These are phyloP conservation scores for Parapristionchus giblindavisi DNA, from an alignment of 2,888 invertebrate species.

Conservation along the genomic window DNA sequence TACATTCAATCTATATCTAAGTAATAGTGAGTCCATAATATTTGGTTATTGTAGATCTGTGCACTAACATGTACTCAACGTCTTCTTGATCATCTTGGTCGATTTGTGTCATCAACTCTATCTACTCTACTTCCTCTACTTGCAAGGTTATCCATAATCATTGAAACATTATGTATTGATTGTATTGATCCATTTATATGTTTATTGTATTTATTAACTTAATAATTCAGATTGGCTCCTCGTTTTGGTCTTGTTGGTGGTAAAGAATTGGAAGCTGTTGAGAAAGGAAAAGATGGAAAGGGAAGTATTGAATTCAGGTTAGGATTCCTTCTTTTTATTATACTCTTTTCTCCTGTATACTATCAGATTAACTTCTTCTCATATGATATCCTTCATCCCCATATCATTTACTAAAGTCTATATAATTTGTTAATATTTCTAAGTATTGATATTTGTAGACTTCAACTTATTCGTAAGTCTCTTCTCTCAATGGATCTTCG, in stretches of 20 bases:
- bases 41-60: constrained; percentile 54
- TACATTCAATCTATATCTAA: not conserved
- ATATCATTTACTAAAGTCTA: too few relatives aligned
- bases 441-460: constrained; percentile 7
- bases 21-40: not conserved
- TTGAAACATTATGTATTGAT: too few relatives aligned
- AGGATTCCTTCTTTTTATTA: too few relatives aligned
- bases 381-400: not conserved
- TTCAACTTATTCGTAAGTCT: constrained; percentile 48
- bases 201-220: not conserved
- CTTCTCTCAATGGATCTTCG: constrained; percentile 51
- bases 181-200: not conserved
- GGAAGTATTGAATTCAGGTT: constrained; percentile 36
- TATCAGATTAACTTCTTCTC: too few relatives aligned
- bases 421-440: not conserved
- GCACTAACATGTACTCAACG: constrained; percentile 62
- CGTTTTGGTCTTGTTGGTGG: constrained; percentile 33
- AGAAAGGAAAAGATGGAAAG: constrained; percentile 32
- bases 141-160: too few relatives aligned
- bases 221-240: constrained; percentile 35
- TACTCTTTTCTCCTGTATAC: too few relatives aligned
- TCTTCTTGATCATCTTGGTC: constrained; percentile 56
- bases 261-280: constrained; percentile 34
- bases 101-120: constrained; percentile 52
- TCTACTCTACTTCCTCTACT: constrained; percentile 10